These are phyloP conservation scores for Incurvaria masculella DNA, from an alignment of 2,888 invertebrate genomes.

Conservation along the genomic window DNA sequence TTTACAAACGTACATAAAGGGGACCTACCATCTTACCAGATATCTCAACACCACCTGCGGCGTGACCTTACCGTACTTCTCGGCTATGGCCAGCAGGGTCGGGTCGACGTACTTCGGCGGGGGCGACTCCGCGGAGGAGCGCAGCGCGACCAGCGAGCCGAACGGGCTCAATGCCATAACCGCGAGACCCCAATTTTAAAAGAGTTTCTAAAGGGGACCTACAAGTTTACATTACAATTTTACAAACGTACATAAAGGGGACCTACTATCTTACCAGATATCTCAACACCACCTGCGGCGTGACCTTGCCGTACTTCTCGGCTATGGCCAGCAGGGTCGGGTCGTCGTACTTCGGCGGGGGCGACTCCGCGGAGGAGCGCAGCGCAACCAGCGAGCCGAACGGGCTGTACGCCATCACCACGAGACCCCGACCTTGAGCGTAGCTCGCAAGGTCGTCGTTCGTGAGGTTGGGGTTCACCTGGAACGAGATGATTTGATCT, in stretches of 20 bases:
- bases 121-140: constrained; percentile 34
- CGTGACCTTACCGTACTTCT: constrained; percentile 61
- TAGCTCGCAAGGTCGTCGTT: constrained; percentile 61
- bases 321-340: constrained; percentile 53
- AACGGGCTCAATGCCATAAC: constrained; percentile 69
- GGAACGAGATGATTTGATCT: too few species aligned
- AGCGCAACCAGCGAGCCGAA: constrained; percentile 56
- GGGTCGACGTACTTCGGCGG: constrained; percentile 52
- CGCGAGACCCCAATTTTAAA: too few species aligned
- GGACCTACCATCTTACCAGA: constrained; percentile 61
- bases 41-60: constrained; percentile 64
- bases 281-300: constrained; percentile 61
- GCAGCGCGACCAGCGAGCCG: constrained; percentile 51
- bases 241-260: too few species aligned
- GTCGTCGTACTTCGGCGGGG: constrained; percentile 50
- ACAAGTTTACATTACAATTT: neutral
- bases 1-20: too few species aligned
- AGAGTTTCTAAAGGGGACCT: neutral
- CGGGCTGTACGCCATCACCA: constrained; percentile 66
- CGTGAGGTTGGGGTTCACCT: constrained; percentile 61
- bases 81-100: constrained; percentile 49
- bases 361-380: constrained; percentile 33
- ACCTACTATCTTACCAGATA: constrained; percentile 53
- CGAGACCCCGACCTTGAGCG: constrained; percentile 56
- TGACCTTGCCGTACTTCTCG: constrained; percentile 60